Evolutionary conservation across 2,113 vertebrate genomes (phyloP).

Genomic region (Rafetus swinhoei): DNA sequence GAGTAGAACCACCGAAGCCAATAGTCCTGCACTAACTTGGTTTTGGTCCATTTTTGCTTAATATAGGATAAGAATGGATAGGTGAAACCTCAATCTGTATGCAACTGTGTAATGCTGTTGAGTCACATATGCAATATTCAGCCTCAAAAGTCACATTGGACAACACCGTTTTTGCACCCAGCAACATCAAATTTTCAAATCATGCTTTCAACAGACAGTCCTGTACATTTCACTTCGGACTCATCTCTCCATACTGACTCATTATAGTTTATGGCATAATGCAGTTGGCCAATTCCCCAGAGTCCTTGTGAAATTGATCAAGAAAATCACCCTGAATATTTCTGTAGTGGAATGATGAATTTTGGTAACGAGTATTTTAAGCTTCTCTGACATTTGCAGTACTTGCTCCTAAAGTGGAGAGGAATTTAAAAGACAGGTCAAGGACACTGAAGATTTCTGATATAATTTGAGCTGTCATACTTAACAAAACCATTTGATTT

Average conservation of each 20-base stretch:
- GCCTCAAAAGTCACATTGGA: neutral
- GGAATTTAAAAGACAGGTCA: constrained; percentile 17
- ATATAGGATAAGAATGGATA: neutral
- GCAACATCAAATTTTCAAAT: neutral
- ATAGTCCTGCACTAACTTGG: accelerated
- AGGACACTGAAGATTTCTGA: neutral
- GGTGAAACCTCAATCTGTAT: neutral
- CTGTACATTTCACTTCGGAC: neutral
- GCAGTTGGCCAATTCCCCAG: neutral
- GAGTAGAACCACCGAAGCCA: neutral
- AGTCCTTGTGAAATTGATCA: neutral
- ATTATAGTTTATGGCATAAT: constrained; percentile 15
- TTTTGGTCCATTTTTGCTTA: constrained; percentile 16
- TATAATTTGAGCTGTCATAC: neutral
- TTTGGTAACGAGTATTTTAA: constrained; percentile 62
- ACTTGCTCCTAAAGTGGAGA: neutral
- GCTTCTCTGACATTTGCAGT: constrained; percentile 33
- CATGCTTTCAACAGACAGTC: constrained; percentile 11
- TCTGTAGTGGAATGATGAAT: neutral
- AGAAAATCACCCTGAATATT: constrained; percentile 41
- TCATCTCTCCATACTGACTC: constrained; percentile 6
- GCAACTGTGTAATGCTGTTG: constrained; percentile 15
- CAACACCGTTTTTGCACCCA: constrained; percentile 23
- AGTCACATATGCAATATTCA: constrained; percentile 16
- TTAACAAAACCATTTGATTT: neutral